These are phyloP conservation scores for Siphamia tubifer DNA, from an alignment of 2,113 vertebrate species.

Conservation along the genomic window DNA sequence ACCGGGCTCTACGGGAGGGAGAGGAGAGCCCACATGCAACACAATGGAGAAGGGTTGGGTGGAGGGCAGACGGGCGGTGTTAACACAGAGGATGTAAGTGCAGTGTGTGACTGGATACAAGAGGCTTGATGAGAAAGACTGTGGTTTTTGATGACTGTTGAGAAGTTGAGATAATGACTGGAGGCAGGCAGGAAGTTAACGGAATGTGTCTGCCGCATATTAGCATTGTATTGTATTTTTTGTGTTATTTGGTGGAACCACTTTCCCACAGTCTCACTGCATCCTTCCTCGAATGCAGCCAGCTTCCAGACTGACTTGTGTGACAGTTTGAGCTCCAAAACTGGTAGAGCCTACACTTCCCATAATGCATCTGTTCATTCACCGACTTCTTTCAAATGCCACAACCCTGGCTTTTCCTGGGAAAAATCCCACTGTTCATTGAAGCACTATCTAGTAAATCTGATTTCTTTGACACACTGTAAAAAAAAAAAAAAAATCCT, in stretches of 20 bases:
- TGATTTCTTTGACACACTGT: no score
- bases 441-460: no score
- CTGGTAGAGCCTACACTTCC: no score
- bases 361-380: no score
- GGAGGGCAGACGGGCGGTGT: conserved; percentile 38
- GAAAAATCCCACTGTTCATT: no score
- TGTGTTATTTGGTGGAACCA: background rate
- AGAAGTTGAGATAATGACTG: conserved; percentile 1
- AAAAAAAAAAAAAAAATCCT: no score
- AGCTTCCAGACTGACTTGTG: background rate
- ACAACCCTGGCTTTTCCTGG: no score
- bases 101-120: conserved; percentile 27
- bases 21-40: conserved; percentile 26
- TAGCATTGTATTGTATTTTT: conserved; percentile 1
- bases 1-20: conserved; percentile 41
- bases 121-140: conserved; percentile 22
- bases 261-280: conserved; percentile 16
- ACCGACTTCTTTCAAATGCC: no score
- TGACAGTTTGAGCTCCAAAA: no score
- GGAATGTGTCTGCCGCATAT: background rate
- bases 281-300: background rate
- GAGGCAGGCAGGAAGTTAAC: background rate
- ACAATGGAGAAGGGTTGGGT: conserved; percentile 61
- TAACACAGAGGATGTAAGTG: conserved; percentile 51
- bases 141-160: background rate